Evolutionary conservation across 2,113 vertebrate species (phyloP), one percentile per base, ranked within the genome.

Genomic region (Urocolius indicus): DNA sequence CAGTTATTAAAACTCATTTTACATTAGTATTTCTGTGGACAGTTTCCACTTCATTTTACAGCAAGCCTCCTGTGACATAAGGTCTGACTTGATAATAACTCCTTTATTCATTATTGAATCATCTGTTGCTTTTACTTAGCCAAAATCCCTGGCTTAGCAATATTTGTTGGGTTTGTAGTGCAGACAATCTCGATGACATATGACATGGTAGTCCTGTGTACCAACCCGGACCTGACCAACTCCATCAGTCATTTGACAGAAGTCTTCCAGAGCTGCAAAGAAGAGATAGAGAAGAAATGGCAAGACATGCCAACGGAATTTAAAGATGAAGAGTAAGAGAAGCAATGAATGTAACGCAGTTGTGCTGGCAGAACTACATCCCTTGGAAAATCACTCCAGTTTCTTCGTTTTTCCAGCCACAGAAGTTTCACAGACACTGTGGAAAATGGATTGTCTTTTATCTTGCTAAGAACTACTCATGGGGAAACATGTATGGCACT

Each of bases 141-240:
- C 18, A 48, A 45, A 66, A 74, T 67, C 88, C 48, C 93, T 79
- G 51, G 26, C 43, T 79, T 16, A 43, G 43, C 27, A 29, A 3
- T 22, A 13, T 13, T 41, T 84, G 8, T 96, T 95, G 87, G 65
- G 52, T 77, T 96, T 97, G 82, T 51, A 99, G 99, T 98, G 84
- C 98, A 97, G 69, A 86, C 98, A 59, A 97, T 98, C 3, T 99
- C 98, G 98, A 98, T 99, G 98, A 94, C 97, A 9, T 99, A 99
- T 8, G 98, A 99, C 93, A 98, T 98, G 97, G 97, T 98, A 51
- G 97, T 98, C 13, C 90, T 98, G 55, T 97, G 98, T 32, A 98
- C 98, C 78, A 97, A 97, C 92, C 98, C 98, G 30, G 95, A 98
- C 12, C 87, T 98, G 84, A 71, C 63, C 18, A 95, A 88, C 20